phyloP scores from a whole-genome alignment of 1,140 invertebrate genomes.

The Drosophila pseudoananassae region DNA sequence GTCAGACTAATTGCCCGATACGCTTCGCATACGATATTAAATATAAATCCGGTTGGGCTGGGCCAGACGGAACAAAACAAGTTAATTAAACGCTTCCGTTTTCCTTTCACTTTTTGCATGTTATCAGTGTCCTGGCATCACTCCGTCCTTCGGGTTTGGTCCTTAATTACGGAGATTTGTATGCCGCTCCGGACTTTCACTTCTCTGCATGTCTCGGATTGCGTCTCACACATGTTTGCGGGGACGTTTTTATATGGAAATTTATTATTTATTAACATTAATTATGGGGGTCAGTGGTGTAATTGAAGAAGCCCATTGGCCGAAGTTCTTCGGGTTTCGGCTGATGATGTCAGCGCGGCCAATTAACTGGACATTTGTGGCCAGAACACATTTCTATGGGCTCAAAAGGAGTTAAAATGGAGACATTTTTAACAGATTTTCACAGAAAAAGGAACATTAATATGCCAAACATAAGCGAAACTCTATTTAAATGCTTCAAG shows the following conservation, averaged over 20 bases:
- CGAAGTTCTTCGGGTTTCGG: conserved; percentile 63
- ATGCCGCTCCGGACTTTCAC: conserved; percentile 66
- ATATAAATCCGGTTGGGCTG: conserved; percentile 26
- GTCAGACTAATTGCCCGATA: conserved; percentile 59
- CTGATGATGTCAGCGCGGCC: conserved; percentile 72
- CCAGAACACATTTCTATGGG: conserved; percentile 3
- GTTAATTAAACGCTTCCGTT: conserved; percentile 80
- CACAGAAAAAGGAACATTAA: not conserved
- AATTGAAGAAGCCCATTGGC: conserved; percentile 60
- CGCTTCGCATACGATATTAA: conserved; percentile 65
- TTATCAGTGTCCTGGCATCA: conserved; percentile 67
- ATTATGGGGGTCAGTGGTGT: conserved; percentile 69
- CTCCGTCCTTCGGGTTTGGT: conserved; percentile 2
- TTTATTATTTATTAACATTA: conserved; percentile 82
- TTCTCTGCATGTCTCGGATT: conserved; percentile 57
- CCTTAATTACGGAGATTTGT: conserved; percentile 79
- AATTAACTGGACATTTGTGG: conserved; percentile 70
- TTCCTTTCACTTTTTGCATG: conserved; percentile 57
- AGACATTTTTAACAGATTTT: not conserved
- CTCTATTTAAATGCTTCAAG: conserved; percentile 15
- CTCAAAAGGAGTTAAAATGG: not conserved
- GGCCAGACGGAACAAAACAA: conserved; percentile 62
- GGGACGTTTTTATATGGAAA: conserved; percentile 68
- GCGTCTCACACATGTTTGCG: conserved; percentile 55
- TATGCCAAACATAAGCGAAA: conserved; percentile 16